Evolutionary conservation across 2,113 vertebrate species (phyloP).

Genomic region (Ornithorhynchus anatinus): DNA sequence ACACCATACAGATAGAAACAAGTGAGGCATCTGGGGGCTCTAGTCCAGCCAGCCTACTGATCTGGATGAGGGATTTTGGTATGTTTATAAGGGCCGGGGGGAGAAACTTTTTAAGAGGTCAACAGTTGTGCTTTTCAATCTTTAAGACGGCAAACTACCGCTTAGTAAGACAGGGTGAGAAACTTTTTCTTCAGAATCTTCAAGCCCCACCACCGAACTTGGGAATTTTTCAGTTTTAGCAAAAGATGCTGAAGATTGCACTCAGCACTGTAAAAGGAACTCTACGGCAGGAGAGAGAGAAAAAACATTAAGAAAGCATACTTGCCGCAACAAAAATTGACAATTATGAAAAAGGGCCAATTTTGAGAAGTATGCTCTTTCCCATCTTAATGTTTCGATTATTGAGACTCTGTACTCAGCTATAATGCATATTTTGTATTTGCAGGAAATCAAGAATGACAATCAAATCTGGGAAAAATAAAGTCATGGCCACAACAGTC

Average conservation of each 20-base stretch:
- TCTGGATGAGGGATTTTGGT: background rate
- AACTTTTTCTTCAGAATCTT: background rate
- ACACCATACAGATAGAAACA: constrained; percentile 40
- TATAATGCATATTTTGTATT: constrained; percentile 13
- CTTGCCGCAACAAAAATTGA: constrained; percentile 44
- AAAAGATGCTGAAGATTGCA: constrained; percentile 28
- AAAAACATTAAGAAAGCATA: constrained; percentile 48
- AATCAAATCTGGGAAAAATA: constrained; percentile 35
- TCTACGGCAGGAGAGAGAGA: constrained; percentile 15
- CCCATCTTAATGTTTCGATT: constrained; percentile 51
- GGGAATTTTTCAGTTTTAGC: constrained; percentile 21
- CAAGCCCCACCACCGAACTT: background rate
- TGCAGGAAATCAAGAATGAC: background rate
- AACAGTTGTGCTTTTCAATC: constrained; percentile 17
- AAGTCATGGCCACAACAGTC: constrained; percentile 68
- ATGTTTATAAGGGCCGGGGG: constrained; percentile 45
- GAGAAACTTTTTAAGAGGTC: background rate
- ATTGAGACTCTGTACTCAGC: constrained; percentile 31
- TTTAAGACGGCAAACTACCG: background rate
- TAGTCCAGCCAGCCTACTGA: constrained; percentile 5
- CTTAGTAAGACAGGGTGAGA: background rate
- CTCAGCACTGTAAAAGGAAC: constrained; percentile 16
- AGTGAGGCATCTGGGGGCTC: background rate
- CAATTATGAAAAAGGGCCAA: constrained; percentile 56
- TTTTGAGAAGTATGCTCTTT: constrained; percentile 65